phyloP scores from a whole-genome alignment of 1,140 invertebrate species.

The Drosophila nasuta region DNA sequence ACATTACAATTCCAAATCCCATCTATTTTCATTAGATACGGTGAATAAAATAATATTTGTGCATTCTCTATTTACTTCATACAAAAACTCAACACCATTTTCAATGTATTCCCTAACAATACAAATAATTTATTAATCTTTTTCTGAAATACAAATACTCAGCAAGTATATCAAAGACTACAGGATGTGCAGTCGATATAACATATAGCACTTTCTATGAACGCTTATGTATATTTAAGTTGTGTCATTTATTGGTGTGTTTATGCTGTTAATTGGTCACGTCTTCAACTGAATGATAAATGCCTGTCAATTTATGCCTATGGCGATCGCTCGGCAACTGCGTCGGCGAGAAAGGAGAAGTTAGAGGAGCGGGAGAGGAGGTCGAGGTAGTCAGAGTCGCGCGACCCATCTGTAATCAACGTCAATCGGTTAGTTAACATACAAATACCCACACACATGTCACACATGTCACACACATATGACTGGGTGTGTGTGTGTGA shows the following conservation, averaged over 20 bases:
- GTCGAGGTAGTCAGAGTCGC: conserved; percentile 65
- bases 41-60: too few species aligned
- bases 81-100: background rate
- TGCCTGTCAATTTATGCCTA: conserved; percentile 68
- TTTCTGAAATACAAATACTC: background rate
- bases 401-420: conserved; percentile 60
- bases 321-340: conserved; percentile 21
- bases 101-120: background rate
- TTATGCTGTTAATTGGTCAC: conserved; percentile 73
- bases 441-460: conserved; percentile 17
- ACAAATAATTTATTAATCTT: conserved; percentile 3
- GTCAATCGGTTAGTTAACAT: conserved; percentile 69
- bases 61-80: too few species aligned
- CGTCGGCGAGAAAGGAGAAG: background rate
- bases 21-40: too few species aligned
- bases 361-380: background rate
- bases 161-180: conserved; percentile 7
- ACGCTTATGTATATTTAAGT: conserved; percentile 22
- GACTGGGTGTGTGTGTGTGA: background rate
- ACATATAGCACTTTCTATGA: conserved; percentile 17
- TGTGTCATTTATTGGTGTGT: conserved; percentile 55
- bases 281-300: conserved; percentile 66
- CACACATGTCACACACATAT: too few species aligned
- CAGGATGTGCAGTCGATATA: background rate
- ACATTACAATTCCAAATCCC: too few species aligned